Base-by-base conservation (phyloP, 64 coral and sea anemone genomes). In the Porites lutea region DNA sequence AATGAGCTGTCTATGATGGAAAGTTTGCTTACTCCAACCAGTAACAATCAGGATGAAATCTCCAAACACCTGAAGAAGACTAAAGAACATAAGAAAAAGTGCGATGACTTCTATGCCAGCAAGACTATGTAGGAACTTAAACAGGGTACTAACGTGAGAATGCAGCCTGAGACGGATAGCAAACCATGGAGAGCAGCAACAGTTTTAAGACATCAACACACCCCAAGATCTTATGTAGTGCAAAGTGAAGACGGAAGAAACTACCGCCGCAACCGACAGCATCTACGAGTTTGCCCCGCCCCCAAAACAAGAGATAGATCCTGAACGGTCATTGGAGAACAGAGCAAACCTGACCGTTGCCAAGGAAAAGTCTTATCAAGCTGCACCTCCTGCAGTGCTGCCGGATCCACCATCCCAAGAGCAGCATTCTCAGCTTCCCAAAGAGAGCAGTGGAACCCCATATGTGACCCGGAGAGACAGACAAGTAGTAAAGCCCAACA, bases 171-270 rank as follows among this genome's bases (percentile, higher is more conserved):
- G 16, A 53, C 37, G 14, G 12, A 61, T 12, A 12, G 13, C 59
- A 79, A 22, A 67, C 15, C 3, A 20, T 90, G 37, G 75, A 79
- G 79, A 69, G 58, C 88, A 90, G 75, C 74, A 19, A 90, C 59
- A 8, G 88, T 79, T 20, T 58, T 90, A 14, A 79, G 27, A 15
- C 73, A 77, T 77, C 88, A 89, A 60, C 88, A 89, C 46, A 89
- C 59, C 13, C 58, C 83, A 87, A 87, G 66, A 72, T 72, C 83
- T 3, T 72, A 87, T 71, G 48, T 87, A 19, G 83, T 87, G 6
- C 19, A 72, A 11, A 47, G 48, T 54, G 83, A 87, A 57, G 53
- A 87, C 7, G 47, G 83, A 14, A 54, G 18, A 50, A 21, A 54
- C 10, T 87, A 87, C 19, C 20, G 66, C 48, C 1, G 16, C 16